Conservation (phyloP, 2,888 invertebrate species). For the Leucozona laternaria region DNA sequence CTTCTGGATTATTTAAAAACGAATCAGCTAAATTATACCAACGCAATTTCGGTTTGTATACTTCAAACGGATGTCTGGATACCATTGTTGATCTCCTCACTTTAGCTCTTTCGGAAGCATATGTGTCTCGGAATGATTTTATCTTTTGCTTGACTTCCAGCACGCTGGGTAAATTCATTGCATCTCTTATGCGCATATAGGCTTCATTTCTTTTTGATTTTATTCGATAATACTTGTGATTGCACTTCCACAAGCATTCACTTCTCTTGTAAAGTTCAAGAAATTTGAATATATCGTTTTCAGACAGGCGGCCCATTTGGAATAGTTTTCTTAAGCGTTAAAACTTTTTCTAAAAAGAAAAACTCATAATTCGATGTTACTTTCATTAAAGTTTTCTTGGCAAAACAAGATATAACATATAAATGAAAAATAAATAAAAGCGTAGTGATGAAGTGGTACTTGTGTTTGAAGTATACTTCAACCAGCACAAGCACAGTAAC, state of each 20-base stretch:
- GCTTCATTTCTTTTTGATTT: slow-evolving; percentile 31
- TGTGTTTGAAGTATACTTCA: not conserved
- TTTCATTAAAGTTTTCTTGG: not conserved
- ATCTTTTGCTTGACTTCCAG: slow-evolving; percentile 27
- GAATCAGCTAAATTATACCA: slow-evolving; percentile 32
- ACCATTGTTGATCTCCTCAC: not conserved
- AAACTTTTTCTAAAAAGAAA: not conserved
- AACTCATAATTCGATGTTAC: not conserved
- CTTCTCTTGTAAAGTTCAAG: slow-evolving; percentile 34
- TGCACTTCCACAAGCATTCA: slow-evolving; percentile 33
- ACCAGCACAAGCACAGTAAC: not conserved
- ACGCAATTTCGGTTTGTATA: slow-evolving; percentile 8
- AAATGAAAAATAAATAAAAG: not conserved
- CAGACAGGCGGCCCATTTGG: slow-evolving; percentile 19
- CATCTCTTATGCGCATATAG: slow-evolving; percentile 12
- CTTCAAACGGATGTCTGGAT: not conserved
- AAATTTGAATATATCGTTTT: slow-evolving; percentile 28
- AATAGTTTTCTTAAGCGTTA: not conserved
- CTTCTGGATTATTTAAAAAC: slow-evolving; percentile 7
- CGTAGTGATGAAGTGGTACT: not conserved
- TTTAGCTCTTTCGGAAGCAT: slow-evolving; percentile 29
- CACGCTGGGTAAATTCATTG: slow-evolving; percentile 6
- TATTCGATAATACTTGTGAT: slow-evolving; percentile 15
- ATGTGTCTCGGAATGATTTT: slow-evolving; percentile 34
- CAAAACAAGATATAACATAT: too few relatives aligned